phyloP scores from a whole-genome alignment of 2,888 invertebrate genomes.

The Melipona beecheii region DNA sequence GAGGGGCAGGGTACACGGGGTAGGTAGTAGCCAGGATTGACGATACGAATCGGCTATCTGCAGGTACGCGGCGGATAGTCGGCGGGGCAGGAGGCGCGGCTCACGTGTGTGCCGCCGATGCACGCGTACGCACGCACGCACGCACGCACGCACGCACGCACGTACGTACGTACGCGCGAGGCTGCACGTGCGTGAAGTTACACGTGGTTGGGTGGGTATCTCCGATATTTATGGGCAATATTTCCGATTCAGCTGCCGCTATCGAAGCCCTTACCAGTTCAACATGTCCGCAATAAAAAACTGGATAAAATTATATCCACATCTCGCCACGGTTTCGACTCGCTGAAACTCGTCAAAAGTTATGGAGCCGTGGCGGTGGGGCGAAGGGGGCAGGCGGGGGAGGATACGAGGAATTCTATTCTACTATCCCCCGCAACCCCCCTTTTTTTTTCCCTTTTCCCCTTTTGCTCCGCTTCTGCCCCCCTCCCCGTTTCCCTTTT shows the following conservation, averaged over 20 bases:
- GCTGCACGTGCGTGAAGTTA: constrained; percentile 70
- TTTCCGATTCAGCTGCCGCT: constrained; percentile 84
- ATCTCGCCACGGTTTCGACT: constrained; percentile 80
- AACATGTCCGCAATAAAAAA: constrained; percentile 84
- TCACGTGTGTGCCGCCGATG: constrained; percentile 35
- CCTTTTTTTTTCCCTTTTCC: background rate
- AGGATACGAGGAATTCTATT: constrained; percentile 70
- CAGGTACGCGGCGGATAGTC: constrained; percentile 65
- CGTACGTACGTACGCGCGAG: constrained; percentile 58
- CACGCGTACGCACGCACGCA: constrained; percentile 27
- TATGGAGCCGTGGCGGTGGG: constrained; percentile 70
- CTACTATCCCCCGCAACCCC: constrained; percentile 40
- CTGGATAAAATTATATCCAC: constrained; percentile 83
- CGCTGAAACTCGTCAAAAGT: constrained; percentile 81
- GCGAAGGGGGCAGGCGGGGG: no score
- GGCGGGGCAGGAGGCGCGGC: constrained; percentile 2
- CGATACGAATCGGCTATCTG: constrained; percentile 76
- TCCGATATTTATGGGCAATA: constrained; percentile 84
- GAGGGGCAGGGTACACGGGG: constrained; percentile 50
- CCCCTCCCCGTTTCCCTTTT: background rate
- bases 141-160: constrained; percentile 46
- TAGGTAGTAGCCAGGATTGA: constrained; percentile 67
- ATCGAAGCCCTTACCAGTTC: constrained; percentile 83
- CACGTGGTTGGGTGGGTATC: constrained; percentile 78
- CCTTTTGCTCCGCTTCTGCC: background rate